phyloP scores from a whole-genome alignment of 2,113 vertebrate species.

The Vireo altiloquus region DNA sequence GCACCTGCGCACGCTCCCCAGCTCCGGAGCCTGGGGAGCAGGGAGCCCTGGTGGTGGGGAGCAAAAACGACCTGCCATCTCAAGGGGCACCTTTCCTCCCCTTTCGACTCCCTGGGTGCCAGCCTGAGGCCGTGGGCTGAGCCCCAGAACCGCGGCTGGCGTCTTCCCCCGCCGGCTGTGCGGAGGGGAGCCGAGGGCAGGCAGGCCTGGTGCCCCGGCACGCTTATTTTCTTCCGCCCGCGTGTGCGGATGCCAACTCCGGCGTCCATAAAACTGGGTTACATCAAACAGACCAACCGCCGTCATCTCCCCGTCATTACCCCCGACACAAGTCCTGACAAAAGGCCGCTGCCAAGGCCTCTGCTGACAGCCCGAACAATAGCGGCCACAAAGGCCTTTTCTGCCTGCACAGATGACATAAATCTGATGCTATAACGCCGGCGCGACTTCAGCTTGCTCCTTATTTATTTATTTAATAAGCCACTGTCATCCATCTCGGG shows the following conservation, averaged over 20 bases:
- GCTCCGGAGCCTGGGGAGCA: background rate
- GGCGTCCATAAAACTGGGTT: conserved; percentile 40
- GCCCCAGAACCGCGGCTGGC: background rate
- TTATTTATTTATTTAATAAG: conserved; percentile 68
- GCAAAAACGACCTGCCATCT: background rate
- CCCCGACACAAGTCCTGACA: conserved; percentile 56
- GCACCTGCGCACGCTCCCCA: background rate
- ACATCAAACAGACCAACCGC: conserved; percentile 66
- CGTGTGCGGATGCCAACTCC: conserved; percentile 22
- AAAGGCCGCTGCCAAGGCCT: conserved; percentile 61
- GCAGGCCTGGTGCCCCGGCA: background rate
- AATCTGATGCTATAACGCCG: conserved; percentile 61
- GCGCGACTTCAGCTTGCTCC: conserved; percentile 48
- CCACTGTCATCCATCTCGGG: conserved; percentile 65
- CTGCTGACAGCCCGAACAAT: conserved; percentile 55
- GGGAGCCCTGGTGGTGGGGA: accelerated
- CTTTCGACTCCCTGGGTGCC: accelerated
- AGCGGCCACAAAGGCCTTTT: conserved; percentile 57
- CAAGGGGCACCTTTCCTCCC: background rate
- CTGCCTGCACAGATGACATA: conserved; percentile 62
- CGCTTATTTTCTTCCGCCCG: conserved; percentile 47
- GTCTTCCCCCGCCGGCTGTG: accelerated
- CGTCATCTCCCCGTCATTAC: conserved; percentile 56
- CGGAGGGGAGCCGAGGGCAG: background rate
- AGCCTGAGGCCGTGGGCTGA: accelerated